Evolutionary conservation across 2,888 invertebrate species (phyloP), one percentile per base, ranked within the genome.

Genomic region (Pristionchus mayeri): DNA sequence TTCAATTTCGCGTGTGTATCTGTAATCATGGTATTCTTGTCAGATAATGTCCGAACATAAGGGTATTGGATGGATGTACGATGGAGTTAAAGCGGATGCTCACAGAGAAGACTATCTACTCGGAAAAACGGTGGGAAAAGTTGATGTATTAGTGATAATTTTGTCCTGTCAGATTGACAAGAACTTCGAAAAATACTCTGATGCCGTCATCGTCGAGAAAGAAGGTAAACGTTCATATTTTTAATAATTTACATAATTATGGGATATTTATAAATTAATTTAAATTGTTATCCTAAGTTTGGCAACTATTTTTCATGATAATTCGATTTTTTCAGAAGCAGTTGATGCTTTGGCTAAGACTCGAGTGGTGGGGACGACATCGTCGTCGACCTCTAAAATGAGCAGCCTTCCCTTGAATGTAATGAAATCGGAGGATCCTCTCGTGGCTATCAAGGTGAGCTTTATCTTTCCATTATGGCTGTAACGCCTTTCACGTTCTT

Each of bases 161-260:
- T 11, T 18, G 3, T 54, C 24, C 71, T 85, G 87, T 75, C 54
- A 90, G 90, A 87, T 91, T 57, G 91, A 91, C 82, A 91, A 89
- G 85, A 91, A 91, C 60, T 91, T 91, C 79, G 91, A 91, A 85
- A 88, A 91, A 78, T 91, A 90, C 85, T 90, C 91, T 11, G 91
- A 91, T 86, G 91, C 90, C 2, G 89, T 91, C 18, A 86, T 88
- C 11, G 85, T 82, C 6, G 88, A 91, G 63, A 90, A 89, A 60
- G 88, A 89, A 11, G 90, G 80, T 80, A 13, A 9, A 30, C 76
- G 7, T 6, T 24, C 18, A 3, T 24, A 24, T 48, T 1, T n/a
- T 76, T 40, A 16, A 18, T 48, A 2, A 48, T 27, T 76, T 48
- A 16, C 44, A 44, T 21, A 48, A 76, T 44, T n/a, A 30, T n/a